phyloP scores from a whole-genome alignment of 2,113 vertebrate species.

The Dipodomys stephensi region DNA sequence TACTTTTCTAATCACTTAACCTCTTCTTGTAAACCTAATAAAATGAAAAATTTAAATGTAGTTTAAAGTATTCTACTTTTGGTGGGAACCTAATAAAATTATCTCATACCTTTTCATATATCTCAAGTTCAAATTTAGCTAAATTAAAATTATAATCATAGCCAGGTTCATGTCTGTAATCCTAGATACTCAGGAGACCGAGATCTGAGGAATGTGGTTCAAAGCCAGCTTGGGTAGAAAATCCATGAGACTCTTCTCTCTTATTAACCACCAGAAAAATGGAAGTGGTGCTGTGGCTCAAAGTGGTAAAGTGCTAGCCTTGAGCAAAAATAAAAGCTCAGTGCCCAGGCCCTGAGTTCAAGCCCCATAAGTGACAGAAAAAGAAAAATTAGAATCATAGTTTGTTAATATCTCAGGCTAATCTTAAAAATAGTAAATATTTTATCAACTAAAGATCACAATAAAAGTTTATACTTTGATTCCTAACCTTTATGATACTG shows the following conservation, averaged over 20 bases:
- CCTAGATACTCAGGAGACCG: too few relatives aligned
- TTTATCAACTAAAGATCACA: background rate
- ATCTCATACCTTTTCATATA: conserved; percentile 7
- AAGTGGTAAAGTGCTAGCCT: too few relatives aligned
- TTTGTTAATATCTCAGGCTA: background rate
- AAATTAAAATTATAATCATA: background rate
- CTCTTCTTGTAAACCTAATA: conserved; percentile 1
- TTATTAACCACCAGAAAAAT: too few relatives aligned
- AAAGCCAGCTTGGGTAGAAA: too few relatives aligned
- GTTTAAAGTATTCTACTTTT: background rate
- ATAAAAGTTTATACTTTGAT: background rate
- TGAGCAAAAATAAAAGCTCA: too few relatives aligned
- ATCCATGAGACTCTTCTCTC: too few relatives aligned
- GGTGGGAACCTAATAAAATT: background rate
- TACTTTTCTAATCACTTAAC: background rate
- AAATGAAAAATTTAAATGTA: conserved; percentile 1
- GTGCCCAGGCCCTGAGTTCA: too few relatives aligned
- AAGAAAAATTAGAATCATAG: background rate
- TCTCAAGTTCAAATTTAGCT: conserved; percentile 24
- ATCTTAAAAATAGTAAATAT: conserved; percentile 17
- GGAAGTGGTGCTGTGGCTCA: too few relatives aligned
- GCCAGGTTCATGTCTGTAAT: too few relatives aligned
- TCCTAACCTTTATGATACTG: background rate
- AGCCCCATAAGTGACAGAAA: background rate
- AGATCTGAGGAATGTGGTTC: too few relatives aligned